phyloP scores from a whole-genome alignment of 2,113 vertebrate genomes.

The Pygathrix nemaeus region DNA sequence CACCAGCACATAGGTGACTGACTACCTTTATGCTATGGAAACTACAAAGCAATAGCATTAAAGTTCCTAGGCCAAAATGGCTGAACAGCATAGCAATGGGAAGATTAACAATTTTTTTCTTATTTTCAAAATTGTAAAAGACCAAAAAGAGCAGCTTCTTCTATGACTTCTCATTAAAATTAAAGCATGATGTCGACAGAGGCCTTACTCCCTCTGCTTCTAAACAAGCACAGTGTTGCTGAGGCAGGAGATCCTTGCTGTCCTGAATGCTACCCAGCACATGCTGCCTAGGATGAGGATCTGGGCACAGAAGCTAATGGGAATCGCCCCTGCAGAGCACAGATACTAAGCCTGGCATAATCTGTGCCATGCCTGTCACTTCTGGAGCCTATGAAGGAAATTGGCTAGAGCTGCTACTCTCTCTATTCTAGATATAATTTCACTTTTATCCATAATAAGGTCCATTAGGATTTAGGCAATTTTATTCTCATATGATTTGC shows the following conservation, averaged over 20 bases:
- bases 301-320: background rate
- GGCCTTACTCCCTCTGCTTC: background rate
- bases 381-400: background rate
- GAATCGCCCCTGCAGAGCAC: background rate
- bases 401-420: background rate
- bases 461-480: constrained; percentile 75
- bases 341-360: constrained; percentile 39
- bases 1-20: fast-evolving
- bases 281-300: background rate
- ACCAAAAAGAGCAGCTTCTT: background rate
- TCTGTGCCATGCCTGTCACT: constrained; percentile 67
- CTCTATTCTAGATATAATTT: constrained; percentile 53
- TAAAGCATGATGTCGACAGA: background rate
- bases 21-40: background rate
- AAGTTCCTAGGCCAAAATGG: background rate
- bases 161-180: background rate
- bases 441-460: constrained; percentile 58
- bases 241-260: background rate
- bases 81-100: background rate
- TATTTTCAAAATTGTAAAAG: background rate
- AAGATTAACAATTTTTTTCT: background rate
- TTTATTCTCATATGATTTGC: constrained; percentile 54
- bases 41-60: fast-evolving
- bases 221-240: background rate
- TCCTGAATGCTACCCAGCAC: background rate